phyloP scores from a whole-genome alignment of 2,888 invertebrate species.

The Lymantria monacha region DNA sequence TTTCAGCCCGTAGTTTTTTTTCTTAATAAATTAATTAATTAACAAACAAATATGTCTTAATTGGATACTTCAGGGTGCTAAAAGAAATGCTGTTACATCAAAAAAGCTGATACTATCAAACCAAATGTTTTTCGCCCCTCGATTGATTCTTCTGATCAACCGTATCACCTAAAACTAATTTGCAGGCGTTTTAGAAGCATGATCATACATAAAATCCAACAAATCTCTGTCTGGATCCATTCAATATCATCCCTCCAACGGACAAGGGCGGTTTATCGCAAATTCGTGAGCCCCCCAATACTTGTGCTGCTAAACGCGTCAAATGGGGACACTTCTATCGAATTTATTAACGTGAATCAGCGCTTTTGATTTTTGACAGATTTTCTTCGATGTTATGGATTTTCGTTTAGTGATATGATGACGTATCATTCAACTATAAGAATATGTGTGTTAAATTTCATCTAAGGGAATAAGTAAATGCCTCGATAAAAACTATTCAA shows the following conservation, averaged over 20 bases:
- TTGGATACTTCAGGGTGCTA: no score
- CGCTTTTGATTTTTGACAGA: slow-evolving; percentile 33
- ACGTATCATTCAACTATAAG: slow-evolving; percentile 1
- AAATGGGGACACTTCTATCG: slow-evolving; percentile 31
- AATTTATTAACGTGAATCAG: slow-evolving; percentile 40
- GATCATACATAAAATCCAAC: slow-evolving; percentile 16
- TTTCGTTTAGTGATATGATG: slow-evolving; percentile 29
- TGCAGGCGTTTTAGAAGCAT: slow-evolving; percentile 7
- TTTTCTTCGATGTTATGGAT: slow-evolving; percentile 30
- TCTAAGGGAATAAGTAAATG: neutral
- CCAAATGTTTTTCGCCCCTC: neutral
- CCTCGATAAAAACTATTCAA: no score
- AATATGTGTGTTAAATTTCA: neutral
- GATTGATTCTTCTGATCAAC: slow-evolving; percentile 3
- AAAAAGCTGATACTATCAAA: no score
- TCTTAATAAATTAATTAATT: no score
- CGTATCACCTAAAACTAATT: slow-evolving; percentile 6
- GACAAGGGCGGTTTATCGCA: slow-evolving; percentile 28
- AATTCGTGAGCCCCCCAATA: slow-evolving; percentile 30
- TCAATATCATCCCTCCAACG: slow-evolving; percentile 26
- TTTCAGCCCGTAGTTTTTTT: no score
- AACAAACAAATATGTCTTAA: no score
- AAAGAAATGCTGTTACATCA: no score
- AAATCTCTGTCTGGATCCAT: slow-evolving; percentile 32
- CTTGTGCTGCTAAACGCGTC: slow-evolving; percentile 35